These are phyloP conservation scores for Leptopilina clavipes DNA, from an alignment of 1,140 invertebrate species.

Conservation along the genomic window DNA sequence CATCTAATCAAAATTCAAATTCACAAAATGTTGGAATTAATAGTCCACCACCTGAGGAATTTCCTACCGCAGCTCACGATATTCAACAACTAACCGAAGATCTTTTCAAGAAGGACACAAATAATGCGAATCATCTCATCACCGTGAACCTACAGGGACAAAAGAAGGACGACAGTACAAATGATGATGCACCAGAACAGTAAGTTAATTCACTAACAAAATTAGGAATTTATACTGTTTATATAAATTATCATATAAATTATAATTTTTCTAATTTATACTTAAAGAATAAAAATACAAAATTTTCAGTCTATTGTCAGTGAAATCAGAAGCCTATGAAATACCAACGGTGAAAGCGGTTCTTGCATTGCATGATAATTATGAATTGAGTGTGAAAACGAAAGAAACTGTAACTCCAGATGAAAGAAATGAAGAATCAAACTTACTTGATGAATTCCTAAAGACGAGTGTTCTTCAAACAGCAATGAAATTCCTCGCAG, in stretches of 20 bases:
- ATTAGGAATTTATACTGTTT: too few species aligned
- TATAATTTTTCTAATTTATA: constrained; percentile 18
- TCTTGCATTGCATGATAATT: constrained; percentile 72
- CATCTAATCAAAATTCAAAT: background rate
- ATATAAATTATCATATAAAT: too few species aligned
- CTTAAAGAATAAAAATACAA: constrained; percentile 7
- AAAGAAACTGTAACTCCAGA: constrained; percentile 77
- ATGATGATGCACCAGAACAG: constrained; percentile 71
- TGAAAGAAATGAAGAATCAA: constrained; percentile 76
- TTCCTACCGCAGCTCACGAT: constrained; percentile 68
- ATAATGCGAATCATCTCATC: constrained; percentile 71
- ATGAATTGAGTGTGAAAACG: constrained; percentile 72
- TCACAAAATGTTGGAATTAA: constrained; percentile 48
- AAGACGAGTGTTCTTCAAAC: constrained; percentile 77
- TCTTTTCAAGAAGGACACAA: constrained; percentile 69
- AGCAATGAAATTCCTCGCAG: constrained; percentile 76
- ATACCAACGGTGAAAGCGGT: constrained; percentile 72
- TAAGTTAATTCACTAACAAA: too few species aligned
- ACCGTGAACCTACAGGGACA: constrained; percentile 71
- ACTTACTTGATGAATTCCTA: constrained; percentile 77
- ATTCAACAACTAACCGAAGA: constrained; percentile 69
- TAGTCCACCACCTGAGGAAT: constrained; percentile 60
- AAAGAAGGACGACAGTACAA: constrained; percentile 68
- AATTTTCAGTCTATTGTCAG: constrained; percentile 64
- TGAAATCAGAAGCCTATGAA: constrained; percentile 68